A percentile compares a stretch with the other conserved stretches of the same genome.
Evolutionary conservation across 2,797 vertebrate genomes (phyloP).

Genomic region (Tinamus major): DNA sequence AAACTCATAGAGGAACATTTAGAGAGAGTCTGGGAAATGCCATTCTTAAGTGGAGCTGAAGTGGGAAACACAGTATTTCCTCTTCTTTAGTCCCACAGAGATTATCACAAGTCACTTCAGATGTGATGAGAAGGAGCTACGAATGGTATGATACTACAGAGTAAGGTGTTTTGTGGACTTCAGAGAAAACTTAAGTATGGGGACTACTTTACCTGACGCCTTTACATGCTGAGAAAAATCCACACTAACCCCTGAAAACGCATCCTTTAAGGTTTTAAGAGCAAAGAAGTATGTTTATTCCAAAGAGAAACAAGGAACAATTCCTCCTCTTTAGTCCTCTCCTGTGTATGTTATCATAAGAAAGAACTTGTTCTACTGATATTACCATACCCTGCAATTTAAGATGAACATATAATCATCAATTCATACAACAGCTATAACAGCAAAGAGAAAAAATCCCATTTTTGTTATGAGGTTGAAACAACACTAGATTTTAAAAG

Average conservation of each 20-base stretch:
- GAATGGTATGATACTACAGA: background rate
- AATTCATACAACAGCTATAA: background rate
- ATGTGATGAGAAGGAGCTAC: background rate
- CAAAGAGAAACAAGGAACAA: background rate
- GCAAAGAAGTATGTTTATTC: background rate
- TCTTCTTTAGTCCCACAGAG: background rate
- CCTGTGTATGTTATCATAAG: background rate
- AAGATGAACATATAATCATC: background rate
- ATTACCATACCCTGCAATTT: background rate
- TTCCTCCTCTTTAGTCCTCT: background rate
- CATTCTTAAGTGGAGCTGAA: background rate
- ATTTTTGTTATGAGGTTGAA: background rate
- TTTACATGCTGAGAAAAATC: background rate
- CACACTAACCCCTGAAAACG: background rate
- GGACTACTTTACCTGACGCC: background rate
- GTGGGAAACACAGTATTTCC: background rate
- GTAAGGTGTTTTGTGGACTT: background rate
- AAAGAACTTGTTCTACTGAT: background rate
- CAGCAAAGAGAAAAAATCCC: background rate
- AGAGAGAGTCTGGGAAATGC: background rate
- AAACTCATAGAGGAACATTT: background rate
- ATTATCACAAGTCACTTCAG: background rate
- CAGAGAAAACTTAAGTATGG: background rate
- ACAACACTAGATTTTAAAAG: background rate
- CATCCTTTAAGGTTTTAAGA: background rate